Evolutionary conservation across 2,888 invertebrate genomes (phyloP), one percentile per base, ranked within the genome.

Genomic region (Lymantria dispar): DNA sequence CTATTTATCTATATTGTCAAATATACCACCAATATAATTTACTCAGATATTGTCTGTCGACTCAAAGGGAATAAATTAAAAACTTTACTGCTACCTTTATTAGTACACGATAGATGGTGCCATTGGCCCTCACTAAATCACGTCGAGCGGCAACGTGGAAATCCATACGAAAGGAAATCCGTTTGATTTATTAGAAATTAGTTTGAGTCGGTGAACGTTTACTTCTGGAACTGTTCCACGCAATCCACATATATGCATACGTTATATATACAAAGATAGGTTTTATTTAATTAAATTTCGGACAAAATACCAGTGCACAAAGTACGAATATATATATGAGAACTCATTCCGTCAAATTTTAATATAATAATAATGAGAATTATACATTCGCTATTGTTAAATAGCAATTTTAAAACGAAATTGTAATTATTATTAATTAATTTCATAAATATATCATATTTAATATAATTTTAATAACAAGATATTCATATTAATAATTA

Each of bases 11-110:
- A 22, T 22, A 22, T 22, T 22, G n/a, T n/a, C n/a, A n/a, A n/a
- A n/a, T n/a, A n/a, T n/a, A n/a, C n/a, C n/a, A n/a, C n/a, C n/a
- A 22, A 22, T 22, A 12, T 38, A 38, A 38, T 38, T 38, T 38
- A 38, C 38, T 8, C 38, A 11, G 38, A 12, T 8, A 38, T 38
- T n/a, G 8, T 22, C 38, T 47, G 40, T 48, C 29, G 48, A 29
- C 45, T 15, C 41, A 65, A 54, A 60, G 53, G 47, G 53, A 65
- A 68, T 68, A 67, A 63, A 65, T 67, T 67, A 60, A 68, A 67
- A 67, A 65, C 56, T 60, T 50, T 54, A 68, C 60, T 58, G 50
- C 56, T 52, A 51, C 50, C 53, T 63, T 68, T 68, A 67, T 67
- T 67, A 60, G 69, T 56, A 60, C 58, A 62, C 58, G 62, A 65